A percentile compares a stretch with the other conserved stretches of the same genome.
phyloP scores from a whole-genome alignment of 1,140 invertebrate genomes.

The Caenorhabditis remanei region DNA sequence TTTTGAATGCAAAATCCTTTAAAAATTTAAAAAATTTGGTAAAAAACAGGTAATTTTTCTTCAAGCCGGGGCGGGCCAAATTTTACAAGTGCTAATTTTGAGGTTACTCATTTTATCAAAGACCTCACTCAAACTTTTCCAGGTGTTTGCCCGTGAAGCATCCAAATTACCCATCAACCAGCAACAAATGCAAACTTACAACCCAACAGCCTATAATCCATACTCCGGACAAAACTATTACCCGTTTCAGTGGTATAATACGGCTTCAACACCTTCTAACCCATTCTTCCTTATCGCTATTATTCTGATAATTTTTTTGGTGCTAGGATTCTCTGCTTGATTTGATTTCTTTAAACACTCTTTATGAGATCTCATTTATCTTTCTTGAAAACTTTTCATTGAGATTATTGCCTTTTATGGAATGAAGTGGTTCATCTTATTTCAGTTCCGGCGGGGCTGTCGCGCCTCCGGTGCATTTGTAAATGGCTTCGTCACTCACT shows the following conservation, averaged over 20 bases:
- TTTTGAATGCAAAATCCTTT: too few species aligned
- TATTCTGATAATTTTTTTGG: slow-evolving; percentile 14
- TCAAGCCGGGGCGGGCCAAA: too few species aligned
- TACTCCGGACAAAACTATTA: slow-evolving; percentile 29
- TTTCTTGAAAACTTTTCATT: too few species aligned
- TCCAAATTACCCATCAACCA: slow-evolving; percentile 21
- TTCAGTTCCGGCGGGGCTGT: too few species aligned
- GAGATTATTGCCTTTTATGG: too few species aligned
- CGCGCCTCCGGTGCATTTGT: too few species aligned
- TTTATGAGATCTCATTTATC: not conserved
- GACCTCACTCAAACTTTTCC: not conserved
- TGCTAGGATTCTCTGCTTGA: not conserved
- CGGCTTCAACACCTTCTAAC: slow-evolving; percentile 1
- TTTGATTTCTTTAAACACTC: not conserved
- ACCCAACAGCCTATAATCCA: slow-evolving; percentile 21
- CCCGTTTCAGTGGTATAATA: slow-evolving; percentile 31
- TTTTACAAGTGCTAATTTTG: too few species aligned
- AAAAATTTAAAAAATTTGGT: too few species aligned
- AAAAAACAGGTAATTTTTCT: too few species aligned
- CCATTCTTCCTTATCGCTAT: slow-evolving; percentile 34
- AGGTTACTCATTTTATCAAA: too few species aligned
- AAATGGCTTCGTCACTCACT: too few species aligned
- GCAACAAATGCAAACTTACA: slow-evolving; percentile 41
- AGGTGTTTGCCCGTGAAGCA: slow-evolving; percentile 29
- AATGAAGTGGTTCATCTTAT: too few species aligned